Evolutionary conservation across 2,113 vertebrate genomes (phyloP), one percentile per base, ranked within the genome.

Genomic region (Galeopterus variegatus): DNA sequence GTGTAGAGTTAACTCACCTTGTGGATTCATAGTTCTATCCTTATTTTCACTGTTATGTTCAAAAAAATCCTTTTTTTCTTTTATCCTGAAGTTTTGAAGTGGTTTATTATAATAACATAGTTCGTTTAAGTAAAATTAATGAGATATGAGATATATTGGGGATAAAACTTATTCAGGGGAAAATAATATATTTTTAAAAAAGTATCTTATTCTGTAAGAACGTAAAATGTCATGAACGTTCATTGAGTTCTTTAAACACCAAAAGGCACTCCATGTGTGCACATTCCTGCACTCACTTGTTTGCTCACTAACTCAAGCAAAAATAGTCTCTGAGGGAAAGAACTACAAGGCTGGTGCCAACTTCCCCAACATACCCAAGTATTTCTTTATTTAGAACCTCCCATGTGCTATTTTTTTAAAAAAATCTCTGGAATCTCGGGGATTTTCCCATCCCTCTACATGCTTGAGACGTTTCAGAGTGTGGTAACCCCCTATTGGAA

Each of bases 381-480:
- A 97, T 96, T 94, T 98, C 98, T 97, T 98, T 98, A 96, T 98
- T 98, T 98, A 97, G 96, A 98, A 85, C 76, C 81, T 98, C 96
- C 96, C 96, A 93, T 98, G 98, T 92, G 91, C 95, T 96, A 77
- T 94, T 97, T 97, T 90, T 84, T 95, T 96, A 41, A 41, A 41
- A 41, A 28, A 97, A 98, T 97, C 98, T 97, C 95, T 98, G 98
- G 98, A 98, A 98, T 98, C 98, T 98, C 94, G 96, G 97, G 97
- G 98, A 98, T 98, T 97, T 98, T 98, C 97, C 98, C 98, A 98
- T 98, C 98, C 98, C 98, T 98, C 67, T 97, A 97, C 97, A 98
- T 98, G 98, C 98, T 98, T 98, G 98, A 93, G 98, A 98, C 98
- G 67, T 98, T 97, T 98, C 87, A 96, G 80, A 96, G 95, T 96